Percentiles rank a stretch among this genome's conserved stretches.
Evolutionary conservation across 2,113 vertebrate genomes (phyloP).

Genomic region (Baryphthengus martii): DNA sequence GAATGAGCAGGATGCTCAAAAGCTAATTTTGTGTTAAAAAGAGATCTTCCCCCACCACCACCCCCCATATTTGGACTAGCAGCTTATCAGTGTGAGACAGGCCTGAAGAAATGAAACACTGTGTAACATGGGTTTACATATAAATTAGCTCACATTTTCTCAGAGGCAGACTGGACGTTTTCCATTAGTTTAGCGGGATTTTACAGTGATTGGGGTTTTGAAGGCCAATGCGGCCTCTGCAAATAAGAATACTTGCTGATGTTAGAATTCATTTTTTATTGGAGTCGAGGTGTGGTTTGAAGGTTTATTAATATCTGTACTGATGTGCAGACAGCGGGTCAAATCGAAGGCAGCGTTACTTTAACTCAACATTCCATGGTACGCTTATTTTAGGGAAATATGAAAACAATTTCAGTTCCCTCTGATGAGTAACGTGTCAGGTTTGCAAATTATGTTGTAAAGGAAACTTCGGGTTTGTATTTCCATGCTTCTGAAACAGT

Average conservation of each 20-base stretch:
- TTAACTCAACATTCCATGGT: background rate
- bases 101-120: background rate
- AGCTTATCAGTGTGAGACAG: slow-evolving; percentile 36
- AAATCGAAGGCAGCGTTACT: fast-evolving
- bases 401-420: background rate
- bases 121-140: background rate
- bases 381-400: background rate
- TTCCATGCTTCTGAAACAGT: background rate
- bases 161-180: background rate
- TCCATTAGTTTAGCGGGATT: background rate
- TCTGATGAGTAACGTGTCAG: background rate
- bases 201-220: background rate
- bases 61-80: background rate
- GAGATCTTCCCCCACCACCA: background rate
- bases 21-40: background rate
- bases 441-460: background rate
- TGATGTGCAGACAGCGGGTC: background rate
- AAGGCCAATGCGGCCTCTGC: background rate
- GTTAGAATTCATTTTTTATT: background rate
- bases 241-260: background rate
- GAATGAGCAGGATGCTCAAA: background rate
- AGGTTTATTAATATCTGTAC: background rate
- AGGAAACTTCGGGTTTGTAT: background rate
- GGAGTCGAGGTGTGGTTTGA: background rate
- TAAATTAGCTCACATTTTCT: slow-evolving; percentile 8